Conservation (phyloP, 2,797 vertebrate species). For the Halcyon chelicuti region DNA sequence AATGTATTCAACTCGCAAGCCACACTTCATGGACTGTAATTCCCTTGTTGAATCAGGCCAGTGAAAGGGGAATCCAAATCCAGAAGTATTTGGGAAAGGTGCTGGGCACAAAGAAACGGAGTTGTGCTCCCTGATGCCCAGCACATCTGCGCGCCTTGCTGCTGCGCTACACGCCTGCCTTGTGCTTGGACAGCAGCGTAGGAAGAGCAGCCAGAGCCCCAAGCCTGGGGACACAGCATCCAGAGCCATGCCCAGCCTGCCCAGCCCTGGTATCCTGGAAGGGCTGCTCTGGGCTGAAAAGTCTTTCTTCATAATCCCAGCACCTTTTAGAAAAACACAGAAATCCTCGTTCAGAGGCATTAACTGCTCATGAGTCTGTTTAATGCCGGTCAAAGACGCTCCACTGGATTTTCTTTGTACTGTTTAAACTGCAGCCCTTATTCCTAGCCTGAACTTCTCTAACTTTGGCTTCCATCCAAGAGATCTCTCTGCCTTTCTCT, state of each 20-base stretch:
- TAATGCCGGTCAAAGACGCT: background rate
- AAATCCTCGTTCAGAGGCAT: constrained; percentile 3
- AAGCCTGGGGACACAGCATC: background rate
- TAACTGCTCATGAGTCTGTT: background rate
- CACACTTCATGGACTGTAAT: background rate
- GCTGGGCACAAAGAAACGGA: background rate
- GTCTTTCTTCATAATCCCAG: background rate
- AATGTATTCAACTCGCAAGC: background rate
- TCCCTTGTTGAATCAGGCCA: background rate
- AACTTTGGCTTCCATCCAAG: constrained; percentile 27
- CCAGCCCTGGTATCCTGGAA: background rate
- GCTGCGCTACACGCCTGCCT: background rate
- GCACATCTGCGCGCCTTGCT: background rate
- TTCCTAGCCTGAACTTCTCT: background rate
- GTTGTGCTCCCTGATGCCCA: background rate
- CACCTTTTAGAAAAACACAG: constrained; percentile 2
- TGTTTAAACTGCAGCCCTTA: constrained; percentile 33
- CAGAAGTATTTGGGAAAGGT: background rate
- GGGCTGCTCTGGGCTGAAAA: background rate
- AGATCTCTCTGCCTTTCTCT: constrained; percentile 9
- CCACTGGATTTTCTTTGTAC: background rate
- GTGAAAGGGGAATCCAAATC: background rate
- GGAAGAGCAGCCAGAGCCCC: background rate
- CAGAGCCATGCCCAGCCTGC: background rate
- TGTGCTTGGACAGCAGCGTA: background rate